phyloP scores from a whole-genome alignment of 2,888 invertebrate genomes.

The Scaptomyza tumidula region DNA sequence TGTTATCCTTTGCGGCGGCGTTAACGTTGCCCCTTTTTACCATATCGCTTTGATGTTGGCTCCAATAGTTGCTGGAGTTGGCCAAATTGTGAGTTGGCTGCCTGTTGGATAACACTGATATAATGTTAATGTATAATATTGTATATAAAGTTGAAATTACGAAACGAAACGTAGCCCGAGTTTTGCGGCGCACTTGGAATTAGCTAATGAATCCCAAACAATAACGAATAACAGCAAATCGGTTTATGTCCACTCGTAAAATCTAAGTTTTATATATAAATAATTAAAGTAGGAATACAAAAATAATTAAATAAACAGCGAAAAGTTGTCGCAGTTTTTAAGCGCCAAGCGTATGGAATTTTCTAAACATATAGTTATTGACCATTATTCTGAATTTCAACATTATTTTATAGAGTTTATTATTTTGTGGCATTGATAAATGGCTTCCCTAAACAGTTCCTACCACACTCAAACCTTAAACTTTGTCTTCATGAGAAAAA shows the following conservation, averaged over 20 bases:
- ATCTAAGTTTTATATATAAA: constrained; percentile 68
- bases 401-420: not conserved
- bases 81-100: constrained; percentile 36
- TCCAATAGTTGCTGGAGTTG: constrained; percentile 45
- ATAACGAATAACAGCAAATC: constrained; percentile 70
- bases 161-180: constrained; percentile 57
- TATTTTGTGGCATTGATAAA: not conserved
- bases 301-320: constrained; percentile 18
- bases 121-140: constrained; percentile 59
- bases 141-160: constrained; percentile 58
- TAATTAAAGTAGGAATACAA: constrained; percentile 36
- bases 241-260: constrained; percentile 73
- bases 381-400: too few species aligned
- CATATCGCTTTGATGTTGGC: constrained; percentile 81
- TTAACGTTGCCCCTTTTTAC: constrained; percentile 77
- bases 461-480: constrained; percentile 15
- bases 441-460: constrained; percentile 30
- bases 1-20: constrained; percentile 81
- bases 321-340: constrained; percentile 29
- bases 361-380: not conserved
- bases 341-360: constrained; percentile 41
- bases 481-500: too few species aligned
- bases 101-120: constrained; percentile 14
- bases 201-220: constrained; percentile 56
- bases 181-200: constrained; percentile 65